Conservation (phyloP, 2,888 invertebrate species). For the Adineta ricciae region DNA sequence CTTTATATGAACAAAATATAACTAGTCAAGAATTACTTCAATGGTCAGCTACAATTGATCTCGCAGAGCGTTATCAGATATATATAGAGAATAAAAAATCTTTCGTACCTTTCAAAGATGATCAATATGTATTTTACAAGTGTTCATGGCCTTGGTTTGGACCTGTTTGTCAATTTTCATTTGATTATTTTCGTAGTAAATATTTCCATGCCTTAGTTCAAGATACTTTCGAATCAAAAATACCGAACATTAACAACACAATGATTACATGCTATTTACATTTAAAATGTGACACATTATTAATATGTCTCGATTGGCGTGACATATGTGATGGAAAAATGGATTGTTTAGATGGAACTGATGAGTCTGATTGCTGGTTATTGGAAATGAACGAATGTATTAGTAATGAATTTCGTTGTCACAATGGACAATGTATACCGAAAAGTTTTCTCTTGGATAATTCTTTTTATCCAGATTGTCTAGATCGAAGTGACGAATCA, state of each 20-base stretch:
- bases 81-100: not conserved
- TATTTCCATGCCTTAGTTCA: not conserved
- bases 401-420: too few relatives aligned
- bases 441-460: too few relatives aligned
- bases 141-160: too few relatives aligned
- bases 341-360: not conserved
- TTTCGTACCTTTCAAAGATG: not conserved
- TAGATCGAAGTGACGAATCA: too few relatives aligned
- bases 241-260: not conserved
- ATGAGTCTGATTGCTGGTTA: not conserved
- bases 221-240: not conserved
- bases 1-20: not conserved
- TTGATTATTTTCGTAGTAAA: fast-evolving
- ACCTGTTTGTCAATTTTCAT: not conserved
- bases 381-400: too few relatives aligned
- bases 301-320: not conserved
- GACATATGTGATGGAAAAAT: not conserved
- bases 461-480: too few relatives aligned
- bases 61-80: not conserved
- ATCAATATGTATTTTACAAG: not conserved
- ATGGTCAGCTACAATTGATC: not conserved
- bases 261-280: not conserved
- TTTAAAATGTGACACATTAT: not conserved
- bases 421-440: too few relatives aligned
- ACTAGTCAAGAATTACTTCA: not conserved